These are phyloP conservation scores for Thalassarche chlororhynchos DNA, from an alignment of 2,113 vertebrate species.

Conservation along the genomic window DNA sequence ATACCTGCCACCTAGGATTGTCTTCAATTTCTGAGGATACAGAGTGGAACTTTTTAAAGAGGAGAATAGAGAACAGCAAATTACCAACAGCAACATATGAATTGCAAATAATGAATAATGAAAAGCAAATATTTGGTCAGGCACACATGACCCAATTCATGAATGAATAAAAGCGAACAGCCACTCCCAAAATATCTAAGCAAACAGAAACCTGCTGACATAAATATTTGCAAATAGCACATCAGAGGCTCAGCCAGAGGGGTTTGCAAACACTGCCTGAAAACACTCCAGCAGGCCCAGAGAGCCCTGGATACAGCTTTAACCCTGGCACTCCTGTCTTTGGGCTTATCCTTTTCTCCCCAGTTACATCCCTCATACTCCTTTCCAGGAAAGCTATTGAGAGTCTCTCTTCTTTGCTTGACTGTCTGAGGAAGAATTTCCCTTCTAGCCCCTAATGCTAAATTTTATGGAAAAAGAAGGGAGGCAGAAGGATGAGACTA, in stretches of 20 bases:
- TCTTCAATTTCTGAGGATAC: not conserved
- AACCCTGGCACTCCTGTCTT: not conserved
- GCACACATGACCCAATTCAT: not conserved
- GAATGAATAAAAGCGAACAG: not conserved
- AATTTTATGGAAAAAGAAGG: not conserved
- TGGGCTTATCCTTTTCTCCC: not conserved
- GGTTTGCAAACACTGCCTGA: not conserved
- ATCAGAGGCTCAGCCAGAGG: not conserved
- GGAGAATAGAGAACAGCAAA: not conserved
- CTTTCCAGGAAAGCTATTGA: not conserved
- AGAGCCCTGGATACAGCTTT: not conserved
- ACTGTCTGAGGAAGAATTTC: not conserved
- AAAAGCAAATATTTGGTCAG: conserved; percentile 13
- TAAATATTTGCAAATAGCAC: not conserved
- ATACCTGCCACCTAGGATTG: not conserved
- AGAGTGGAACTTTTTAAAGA: not conserved
- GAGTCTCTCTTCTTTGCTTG: not conserved
- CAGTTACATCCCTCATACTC: too few relatives aligned
- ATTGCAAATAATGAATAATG: not conserved
- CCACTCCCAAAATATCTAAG: not conserved
- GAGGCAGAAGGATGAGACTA: not conserved
- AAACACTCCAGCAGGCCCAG: not conserved
- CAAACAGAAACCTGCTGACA: conserved; percentile 1
- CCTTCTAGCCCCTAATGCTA: not conserved
- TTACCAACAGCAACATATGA: not conserved